Evolutionary conservation across 2,888 invertebrate species (phyloP), one percentile per base, ranked within the genome.

Genomic region (Polydrusus cervinus): DNA sequence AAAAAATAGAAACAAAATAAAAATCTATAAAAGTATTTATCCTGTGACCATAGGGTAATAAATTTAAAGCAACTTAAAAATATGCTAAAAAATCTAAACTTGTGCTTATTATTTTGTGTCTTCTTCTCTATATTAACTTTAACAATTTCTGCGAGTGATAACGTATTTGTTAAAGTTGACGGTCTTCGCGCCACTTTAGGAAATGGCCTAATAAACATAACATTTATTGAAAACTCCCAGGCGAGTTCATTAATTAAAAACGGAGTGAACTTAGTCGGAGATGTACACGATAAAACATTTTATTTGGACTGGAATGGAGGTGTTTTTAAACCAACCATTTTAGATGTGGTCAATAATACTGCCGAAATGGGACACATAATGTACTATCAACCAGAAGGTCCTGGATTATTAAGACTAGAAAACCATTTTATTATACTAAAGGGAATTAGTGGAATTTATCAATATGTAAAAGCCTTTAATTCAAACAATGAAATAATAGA

Each of bases 261-360:
- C 60, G 65, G 47, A 16, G 43, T 34, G n/a, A 57, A 71, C 30
- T 47, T 71, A 18, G 57, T 71, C 11, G 65, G 38, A 13, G 47
- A 51, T 10, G 65, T 71, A 18, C 40, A 20, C 14, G 5, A 20
- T 0, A 71, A 57, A 20, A 71, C 71, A 8, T 71, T 64, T 45
- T 71, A 71, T 34, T 65, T 71, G 16, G 71, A 71, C 34, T 71
- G 65, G 71, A 57, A 71, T 47, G 65, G 55, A 11, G 71, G 65
- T 43, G 55, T 65, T n/a, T 71, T 65, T 57, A 16, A 34, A 10
- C 65, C 65, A 7, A 55, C 64, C 3, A 65, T 57, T n/a, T 11
- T 65, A 9, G 45, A 8, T 5, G 14, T 71, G 16, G 18, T 71
- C 2, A 34, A 20, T 8, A 34, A 71, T 25, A 65, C 65, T 30